These are phyloP conservation scores for Emys orbicularis DNA, from an alignment of 2,797 vertebrate species.

Conservation along the genomic window DNA sequence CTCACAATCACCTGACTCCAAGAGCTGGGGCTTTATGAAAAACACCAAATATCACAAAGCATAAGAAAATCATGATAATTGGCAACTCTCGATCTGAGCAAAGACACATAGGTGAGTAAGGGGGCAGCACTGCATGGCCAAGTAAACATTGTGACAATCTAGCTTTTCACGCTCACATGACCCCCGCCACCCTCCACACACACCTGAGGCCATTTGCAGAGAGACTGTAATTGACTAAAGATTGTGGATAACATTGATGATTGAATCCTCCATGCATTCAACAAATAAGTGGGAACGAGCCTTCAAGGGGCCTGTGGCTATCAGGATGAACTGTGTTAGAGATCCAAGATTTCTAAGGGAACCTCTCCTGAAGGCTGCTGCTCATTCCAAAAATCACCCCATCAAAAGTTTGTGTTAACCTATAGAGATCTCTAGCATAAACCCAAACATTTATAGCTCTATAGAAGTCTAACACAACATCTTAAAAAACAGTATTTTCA, in stretches of 20 bases:
- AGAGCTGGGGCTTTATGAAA: not conserved
- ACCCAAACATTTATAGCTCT: not conserved
- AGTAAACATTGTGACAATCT: not conserved
- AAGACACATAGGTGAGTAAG: constrained; percentile 3
- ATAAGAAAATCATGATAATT: not conserved
- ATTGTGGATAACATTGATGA: not conserved
- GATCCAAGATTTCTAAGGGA: not conserved
- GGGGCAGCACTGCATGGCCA: not conserved
- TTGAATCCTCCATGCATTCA: not conserved
- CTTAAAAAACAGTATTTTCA: not conserved
- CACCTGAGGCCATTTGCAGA: not conserved
- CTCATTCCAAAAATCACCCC: not conserved
- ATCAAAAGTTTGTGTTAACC: not conserved
- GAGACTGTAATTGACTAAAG: not conserved
- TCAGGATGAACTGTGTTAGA: not conserved
- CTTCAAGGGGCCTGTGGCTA: not conserved
- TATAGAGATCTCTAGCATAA: rapidly evolving
- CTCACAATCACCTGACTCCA: not conserved
- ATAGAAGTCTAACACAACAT: not conserved
- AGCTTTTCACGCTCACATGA: not conserved
- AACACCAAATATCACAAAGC: not conserved
- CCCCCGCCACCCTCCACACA: not conserved
- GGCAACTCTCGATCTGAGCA: not conserved
- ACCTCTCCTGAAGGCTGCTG: not conserved
- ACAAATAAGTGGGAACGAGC: rapidly evolving